Evolutionary conservation across 2,888 invertebrate species (phyloP).

Genomic region (Drosophila kokeensis): DNA sequence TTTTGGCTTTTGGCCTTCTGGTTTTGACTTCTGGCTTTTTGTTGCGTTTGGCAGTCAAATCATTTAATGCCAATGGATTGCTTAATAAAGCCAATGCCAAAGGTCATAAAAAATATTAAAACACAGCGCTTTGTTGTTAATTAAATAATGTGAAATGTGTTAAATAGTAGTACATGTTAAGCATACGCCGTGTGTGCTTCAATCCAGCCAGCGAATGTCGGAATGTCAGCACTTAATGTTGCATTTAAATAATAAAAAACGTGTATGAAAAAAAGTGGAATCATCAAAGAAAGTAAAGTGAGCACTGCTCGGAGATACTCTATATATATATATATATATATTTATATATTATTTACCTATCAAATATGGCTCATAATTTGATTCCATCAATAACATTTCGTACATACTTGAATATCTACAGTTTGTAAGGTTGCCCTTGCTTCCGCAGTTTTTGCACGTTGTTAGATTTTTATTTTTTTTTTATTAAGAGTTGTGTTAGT

Average conservation of each 20-base stretch:
- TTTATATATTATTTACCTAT: too few relatives aligned
- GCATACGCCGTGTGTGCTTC: background rate
- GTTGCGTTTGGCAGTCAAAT: conserved; percentile 32
- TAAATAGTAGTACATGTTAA: conserved; percentile 9
- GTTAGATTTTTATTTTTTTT: background rate
- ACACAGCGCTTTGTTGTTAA: conserved; percentile 37
- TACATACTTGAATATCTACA: background rate
- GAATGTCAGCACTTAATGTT: background rate
- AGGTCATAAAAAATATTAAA: conserved; percentile 37
- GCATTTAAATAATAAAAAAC: background rate
- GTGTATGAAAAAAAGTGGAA: background rate
- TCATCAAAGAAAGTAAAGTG: background rate
- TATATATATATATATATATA: too few relatives aligned
- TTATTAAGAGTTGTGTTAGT: too few relatives aligned
- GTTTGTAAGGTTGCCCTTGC: background rate
- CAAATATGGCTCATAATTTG: background rate
- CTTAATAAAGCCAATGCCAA: conserved; percentile 44
- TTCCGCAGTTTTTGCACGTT: too few relatives aligned
- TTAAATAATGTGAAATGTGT: conserved; percentile 46
- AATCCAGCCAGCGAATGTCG: background rate
- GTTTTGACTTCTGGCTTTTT: conserved; percentile 24
- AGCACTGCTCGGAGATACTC: background rate
- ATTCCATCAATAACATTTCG: background rate
- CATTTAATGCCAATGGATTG: conserved; percentile 41
- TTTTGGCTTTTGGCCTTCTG: conserved; percentile 19